A percentile compares a stretch with the other conserved stretches of the same genome.
These are phyloP conservation scores for Pedetes capensis DNA, from an alignment of 2,113 vertebrate species.

Conservation along the genomic window DNA sequence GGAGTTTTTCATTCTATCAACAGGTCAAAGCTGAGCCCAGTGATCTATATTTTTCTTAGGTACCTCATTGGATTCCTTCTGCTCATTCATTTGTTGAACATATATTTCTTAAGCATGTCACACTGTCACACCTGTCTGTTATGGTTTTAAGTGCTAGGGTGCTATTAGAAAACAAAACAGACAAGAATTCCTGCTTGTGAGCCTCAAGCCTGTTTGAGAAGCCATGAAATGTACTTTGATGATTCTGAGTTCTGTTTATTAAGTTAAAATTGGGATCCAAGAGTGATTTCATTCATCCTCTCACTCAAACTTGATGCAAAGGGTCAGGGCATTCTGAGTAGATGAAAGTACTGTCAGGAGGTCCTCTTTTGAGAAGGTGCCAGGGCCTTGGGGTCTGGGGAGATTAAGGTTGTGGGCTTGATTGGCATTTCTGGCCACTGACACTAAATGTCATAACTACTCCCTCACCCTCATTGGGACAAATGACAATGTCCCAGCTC, in stretches of 20 bases:
- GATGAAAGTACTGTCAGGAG: neutral
- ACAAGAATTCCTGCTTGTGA: neutral
- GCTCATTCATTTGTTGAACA: neutral
- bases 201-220: neutral
- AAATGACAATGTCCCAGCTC: neutral
- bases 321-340: neutral
- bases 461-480: neutral
- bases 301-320: neutral
- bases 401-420: neutral
- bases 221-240: neutral
- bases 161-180: neutral
- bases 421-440: neutral
- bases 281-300: neutral
- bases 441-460: neutral
- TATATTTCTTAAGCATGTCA: neutral
- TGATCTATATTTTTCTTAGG: constrained; percentile 19
- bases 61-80: neutral
- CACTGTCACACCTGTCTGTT: neutral
- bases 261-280: neutral
- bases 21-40: neutral
- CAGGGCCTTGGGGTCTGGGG: neutral
- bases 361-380: neutral
- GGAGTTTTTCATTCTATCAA: constrained; percentile 7
- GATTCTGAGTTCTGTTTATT: neutral
- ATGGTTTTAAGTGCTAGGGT: neutral